Conservation (phyloP, 2,113 vertebrate genomes). For the Passerina amoena region DNA sequence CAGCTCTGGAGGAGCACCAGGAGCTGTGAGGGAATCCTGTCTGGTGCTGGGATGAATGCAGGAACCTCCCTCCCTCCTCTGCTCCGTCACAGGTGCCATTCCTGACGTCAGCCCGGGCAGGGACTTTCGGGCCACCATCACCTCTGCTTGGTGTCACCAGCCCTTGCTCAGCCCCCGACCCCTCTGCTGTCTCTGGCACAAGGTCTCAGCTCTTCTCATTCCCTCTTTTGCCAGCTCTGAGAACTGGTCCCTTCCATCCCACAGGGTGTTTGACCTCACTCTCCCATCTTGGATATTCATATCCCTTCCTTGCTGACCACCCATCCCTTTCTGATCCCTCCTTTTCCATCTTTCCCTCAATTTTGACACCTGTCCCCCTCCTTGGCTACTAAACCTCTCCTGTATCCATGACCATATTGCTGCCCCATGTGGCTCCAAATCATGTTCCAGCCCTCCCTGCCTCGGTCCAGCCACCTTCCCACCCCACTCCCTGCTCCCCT, state of each 20-base stretch:
- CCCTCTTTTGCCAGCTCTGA: not conserved
- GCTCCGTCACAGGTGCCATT: not conserved
- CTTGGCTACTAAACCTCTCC: not conserved
- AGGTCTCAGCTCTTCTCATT: not conserved
- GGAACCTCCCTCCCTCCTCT: not conserved
- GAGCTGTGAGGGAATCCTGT: not conserved
- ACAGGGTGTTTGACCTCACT: not conserved
- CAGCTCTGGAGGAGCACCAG: not conserved
- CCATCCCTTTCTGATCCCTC: not conserved
- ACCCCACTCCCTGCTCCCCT: not conserved
- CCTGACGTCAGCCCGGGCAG: not conserved
- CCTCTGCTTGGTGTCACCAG: not conserved
- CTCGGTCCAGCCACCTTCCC: not conserved
- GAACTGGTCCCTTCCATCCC: not conserved
- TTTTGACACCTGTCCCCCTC: not conserved
- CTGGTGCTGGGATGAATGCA: not conserved
- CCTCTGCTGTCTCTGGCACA: not conserved
- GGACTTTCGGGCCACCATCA: not conserved
- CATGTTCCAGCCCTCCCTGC: not conserved
- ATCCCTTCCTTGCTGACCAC: not conserved
- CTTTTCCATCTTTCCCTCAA: not conserved
- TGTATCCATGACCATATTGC: fast-evolving
- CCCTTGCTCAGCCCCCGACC: not conserved
- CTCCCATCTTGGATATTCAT: not conserved
- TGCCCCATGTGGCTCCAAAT: not conserved